Evolutionary conservation across 2,113 vertebrate species (phyloP).

Genomic region (Gopherus flavomarginatus): DNA sequence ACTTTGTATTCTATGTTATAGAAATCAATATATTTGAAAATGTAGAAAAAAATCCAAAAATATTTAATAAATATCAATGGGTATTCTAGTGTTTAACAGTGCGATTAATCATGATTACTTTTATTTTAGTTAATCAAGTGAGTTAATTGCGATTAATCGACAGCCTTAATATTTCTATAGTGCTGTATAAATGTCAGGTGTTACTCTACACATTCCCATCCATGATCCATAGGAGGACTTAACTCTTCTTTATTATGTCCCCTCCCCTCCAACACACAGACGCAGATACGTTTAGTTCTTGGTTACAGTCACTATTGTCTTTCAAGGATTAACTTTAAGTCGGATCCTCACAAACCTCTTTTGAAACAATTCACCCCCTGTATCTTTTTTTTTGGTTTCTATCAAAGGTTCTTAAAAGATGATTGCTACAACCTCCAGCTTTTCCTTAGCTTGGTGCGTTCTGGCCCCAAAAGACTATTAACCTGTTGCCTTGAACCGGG

Average conservation of each 20-base stretch:
- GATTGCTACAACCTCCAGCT: not conserved
- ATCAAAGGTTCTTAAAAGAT: not conserved
- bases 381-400: not conserved
- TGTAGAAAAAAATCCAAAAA: too few relatives aligned
- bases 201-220: not conserved
- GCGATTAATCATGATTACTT: too few relatives aligned
- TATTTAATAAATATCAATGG: too few relatives aligned
- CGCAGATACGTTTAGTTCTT: not conserved
- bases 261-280: not conserved
- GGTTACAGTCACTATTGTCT: not conserved
- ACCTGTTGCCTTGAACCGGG: not conserved
- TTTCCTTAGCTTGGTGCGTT: not conserved
- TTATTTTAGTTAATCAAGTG: too few relatives aligned
- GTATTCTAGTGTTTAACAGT: too few relatives aligned
- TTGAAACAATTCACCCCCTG: not conserved
- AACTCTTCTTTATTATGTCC: not conserved
- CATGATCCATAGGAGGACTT: not conserved
- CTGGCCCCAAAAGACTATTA: not conserved
- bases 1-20: too few relatives aligned
- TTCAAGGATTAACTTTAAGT: not conserved
- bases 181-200: not conserved
- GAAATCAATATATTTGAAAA: too few relatives aligned
- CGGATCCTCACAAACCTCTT: not conserved
- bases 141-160: too few relatives aligned
- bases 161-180: too few relatives aligned